These are phyloP conservation scores for Perca flavescens DNA, from an alignment of 2,113 vertebrate genomes.

Conservation along the genomic window DNA sequence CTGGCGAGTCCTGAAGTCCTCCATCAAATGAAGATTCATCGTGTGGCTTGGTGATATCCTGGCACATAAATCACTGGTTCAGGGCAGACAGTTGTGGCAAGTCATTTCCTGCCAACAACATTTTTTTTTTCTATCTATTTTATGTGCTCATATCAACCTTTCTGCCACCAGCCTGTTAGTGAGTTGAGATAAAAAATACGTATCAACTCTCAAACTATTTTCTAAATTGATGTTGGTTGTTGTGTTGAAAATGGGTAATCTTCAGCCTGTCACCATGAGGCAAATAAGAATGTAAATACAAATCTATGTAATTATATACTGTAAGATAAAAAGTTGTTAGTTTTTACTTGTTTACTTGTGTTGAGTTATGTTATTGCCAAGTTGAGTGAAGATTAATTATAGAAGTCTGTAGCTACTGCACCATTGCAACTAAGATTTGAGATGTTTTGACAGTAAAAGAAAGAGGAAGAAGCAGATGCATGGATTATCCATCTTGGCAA, in stretches of 20 bases:
- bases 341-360: no score
- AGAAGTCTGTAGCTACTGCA: not conserved
- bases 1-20: constrained; percentile 34
- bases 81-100: constrained; percentile 59
- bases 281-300: not conserved
- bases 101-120: constrained; percentile 65
- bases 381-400: not conserved
- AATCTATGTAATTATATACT: not conserved
- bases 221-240: not conserved
- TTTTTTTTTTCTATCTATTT: constrained; percentile 16
- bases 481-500: not conserved
- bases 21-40: constrained; percentile 63
- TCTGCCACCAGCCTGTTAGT: constrained; percentile 27
- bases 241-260: not conserved
- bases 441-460: not conserved
- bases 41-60: constrained; percentile 49
- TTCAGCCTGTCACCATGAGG: not conserved
- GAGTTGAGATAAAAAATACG: constrained; percentile 17
- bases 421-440: not conserved
- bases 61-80: constrained; percentile 63
- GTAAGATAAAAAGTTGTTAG: not conserved
- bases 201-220: not conserved
- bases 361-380: not conserved
- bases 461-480: not conserved
- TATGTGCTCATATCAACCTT: constrained; percentile 37